These are phyloP conservation scores for Neodon shergylaensis DNA, from an alignment of 2,113 vertebrate genomes.

Conservation along the genomic window DNA sequence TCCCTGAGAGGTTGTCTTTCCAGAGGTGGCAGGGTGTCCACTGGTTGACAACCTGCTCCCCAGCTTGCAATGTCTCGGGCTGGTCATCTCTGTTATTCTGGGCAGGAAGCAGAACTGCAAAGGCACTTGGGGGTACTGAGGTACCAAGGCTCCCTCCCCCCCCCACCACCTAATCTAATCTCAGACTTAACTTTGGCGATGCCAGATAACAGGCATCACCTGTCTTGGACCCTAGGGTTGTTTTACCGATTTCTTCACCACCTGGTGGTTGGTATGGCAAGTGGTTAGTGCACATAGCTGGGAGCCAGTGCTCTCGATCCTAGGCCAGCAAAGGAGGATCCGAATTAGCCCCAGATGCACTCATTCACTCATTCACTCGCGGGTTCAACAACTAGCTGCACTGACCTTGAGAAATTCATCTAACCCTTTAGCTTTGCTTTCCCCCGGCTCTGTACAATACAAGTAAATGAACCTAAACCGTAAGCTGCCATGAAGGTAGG, in stretches of 20 bases:
- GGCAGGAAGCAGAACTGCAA: accelerated
- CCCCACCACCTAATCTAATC: not conserved
- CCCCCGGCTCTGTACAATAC: not conserved
- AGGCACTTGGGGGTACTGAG: accelerated
- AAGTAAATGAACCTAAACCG: not conserved
- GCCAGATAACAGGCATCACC: too few species aligned
- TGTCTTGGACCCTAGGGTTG: accelerated
- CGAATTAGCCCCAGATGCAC: not conserved
- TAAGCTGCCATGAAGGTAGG: not conserved
- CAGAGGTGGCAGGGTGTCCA: not conserved
- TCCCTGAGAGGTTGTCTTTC: not conserved
- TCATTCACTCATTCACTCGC: not conserved
- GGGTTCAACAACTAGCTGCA: not conserved
- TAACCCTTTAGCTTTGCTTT: not conserved
- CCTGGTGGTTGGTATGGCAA: not conserved
- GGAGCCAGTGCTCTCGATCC: not conserved
- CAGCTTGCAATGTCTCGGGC: accelerated
- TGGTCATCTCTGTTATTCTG: not conserved
- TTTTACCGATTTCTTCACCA: not conserved
- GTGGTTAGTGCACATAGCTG: not conserved
- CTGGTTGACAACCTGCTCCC: accelerated
- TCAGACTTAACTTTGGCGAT: accelerated
- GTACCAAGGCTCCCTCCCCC: accelerated
- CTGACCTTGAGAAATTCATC: not conserved
- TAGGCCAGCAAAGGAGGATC: not conserved